phyloP scores from a whole-genome alignment of 2,113 vertebrate species.

The Cyprinodon brontotheroides region DNA sequence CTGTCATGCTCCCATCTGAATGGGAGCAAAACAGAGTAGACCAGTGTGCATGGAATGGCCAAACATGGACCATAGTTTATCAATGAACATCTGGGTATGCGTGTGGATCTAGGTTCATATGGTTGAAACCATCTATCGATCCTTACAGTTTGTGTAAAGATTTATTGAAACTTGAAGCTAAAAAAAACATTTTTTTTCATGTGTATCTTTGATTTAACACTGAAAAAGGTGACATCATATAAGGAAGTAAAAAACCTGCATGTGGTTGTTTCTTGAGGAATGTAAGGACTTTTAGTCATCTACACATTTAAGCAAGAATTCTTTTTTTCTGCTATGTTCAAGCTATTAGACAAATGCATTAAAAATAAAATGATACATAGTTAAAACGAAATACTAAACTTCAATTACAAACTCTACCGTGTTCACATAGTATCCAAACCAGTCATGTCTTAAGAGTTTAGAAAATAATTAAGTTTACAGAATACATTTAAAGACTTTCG shows the following conservation, averaged over 20 bases:
- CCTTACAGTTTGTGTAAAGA: conserved; percentile 9
- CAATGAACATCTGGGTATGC: conserved; percentile 69
- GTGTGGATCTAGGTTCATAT: conserved; percentile 60
- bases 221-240: conserved; percentile 23
- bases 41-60: conserved; percentile 48
- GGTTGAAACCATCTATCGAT: conserved; percentile 40
- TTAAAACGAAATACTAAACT: neutral
- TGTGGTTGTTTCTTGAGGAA: neutral
- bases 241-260: conserved; percentile 14
- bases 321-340: neutral
- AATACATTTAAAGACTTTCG: conserved; percentile 34
- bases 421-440: conserved; percentile 7
- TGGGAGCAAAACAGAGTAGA: conserved; percentile 61
- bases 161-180: conserved; percentile 16
- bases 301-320: neutral
- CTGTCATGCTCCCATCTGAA: conserved; percentile 71
- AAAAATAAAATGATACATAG: neutral
- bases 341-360: neutral
- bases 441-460: conserved; percentile 40
- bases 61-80: conserved; percentile 67
- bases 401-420: neutral
- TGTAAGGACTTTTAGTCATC: neutral
- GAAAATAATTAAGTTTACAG: conserved; percentile 44
- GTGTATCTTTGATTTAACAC: conserved; percentile 12
- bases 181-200: conserved; percentile 8